Base-by-base conservation (phyloP, 2,113 vertebrate species). In the Amblyornis subalaris region DNA sequence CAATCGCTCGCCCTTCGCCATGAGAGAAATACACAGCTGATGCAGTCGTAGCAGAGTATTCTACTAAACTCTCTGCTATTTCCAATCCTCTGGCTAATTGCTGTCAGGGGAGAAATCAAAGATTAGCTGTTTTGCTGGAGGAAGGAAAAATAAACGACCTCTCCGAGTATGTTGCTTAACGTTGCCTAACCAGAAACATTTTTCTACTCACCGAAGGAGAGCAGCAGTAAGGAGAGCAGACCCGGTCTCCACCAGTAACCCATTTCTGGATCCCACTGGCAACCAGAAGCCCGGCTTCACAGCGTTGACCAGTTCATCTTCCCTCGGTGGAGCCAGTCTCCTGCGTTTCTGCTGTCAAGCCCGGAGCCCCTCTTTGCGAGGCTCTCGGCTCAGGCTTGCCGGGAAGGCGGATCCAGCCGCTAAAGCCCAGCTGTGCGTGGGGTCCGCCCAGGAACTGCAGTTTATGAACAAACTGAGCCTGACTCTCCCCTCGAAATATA, bases 371-470 rank as follows among this genome's bases (percentile, higher is more conserved):
- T 69, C 65, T 81, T 86, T 38, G 95, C 64, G 80, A 93, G 94
- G 74, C 94, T 97, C 89, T 92, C 48, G 33, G 77, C 95, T 77
- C 42, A 2, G 91, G 51, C 88, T 83, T 21, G 85, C 93, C 80
- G 89, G 97, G 97, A 97, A 97, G 98, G 95, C 97, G 97, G 96
- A 96, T 97, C 98, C 98, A 99, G 98, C 97, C 97, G 96, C 98
- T 98, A 97, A 92, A 98, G 98, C 98, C 98, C 98, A 98, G 98
- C 98, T 98, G 98, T 97, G 97, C 95, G 96, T 97, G 96, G 96
- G 97, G 97, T 97, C 98, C 97, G 98, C 98, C 98, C 98, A 98
- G 97, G 96, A 98, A 97, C 97, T 98, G 95, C 90, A 97, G 88
- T 76, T 96, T 90, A 88, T 93, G 96, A 97, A 95, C 96, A 93